These are phyloP conservation scores for Thyatira batis DNA, from an alignment of 2,888 invertebrate genomes.

Conservation along the genomic window DNA sequence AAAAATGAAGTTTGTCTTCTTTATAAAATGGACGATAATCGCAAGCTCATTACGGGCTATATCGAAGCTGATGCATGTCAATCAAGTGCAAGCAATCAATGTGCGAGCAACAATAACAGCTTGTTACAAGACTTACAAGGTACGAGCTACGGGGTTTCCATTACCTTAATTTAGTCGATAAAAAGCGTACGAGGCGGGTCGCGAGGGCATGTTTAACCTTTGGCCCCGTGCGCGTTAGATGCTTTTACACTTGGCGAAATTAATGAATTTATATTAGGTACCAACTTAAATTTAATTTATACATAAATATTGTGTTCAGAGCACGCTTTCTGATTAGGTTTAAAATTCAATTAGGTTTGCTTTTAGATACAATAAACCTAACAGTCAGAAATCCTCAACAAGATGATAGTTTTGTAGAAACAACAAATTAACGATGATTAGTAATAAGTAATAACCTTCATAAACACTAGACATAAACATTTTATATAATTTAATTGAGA, in stretches of 20 bases:
- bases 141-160: conserved; percentile 53
- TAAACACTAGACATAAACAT: no score
- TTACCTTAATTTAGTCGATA: conserved; percentile 68
- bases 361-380: not conserved
- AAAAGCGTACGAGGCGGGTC: conserved; percentile 54
- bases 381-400: not conserved
- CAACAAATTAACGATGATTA: no score
- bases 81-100: conserved; percentile 66
- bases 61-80: conserved; percentile 68
- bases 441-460: no score
- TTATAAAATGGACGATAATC: conserved; percentile 58
- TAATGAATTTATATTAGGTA: not conserved
- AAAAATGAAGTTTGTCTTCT: conserved; percentile 51
- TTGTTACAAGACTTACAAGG: conserved; percentile 55
- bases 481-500: no score
- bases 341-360: not conserved
- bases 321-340: no score
- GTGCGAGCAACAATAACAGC: conserved; percentile 60
- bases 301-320: no score
- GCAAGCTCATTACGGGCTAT: conserved; percentile 63
- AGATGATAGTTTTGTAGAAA: not conserved
- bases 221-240: conserved; percentile 34
- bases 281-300: no score
- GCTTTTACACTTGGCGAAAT: conserved; percentile 2
- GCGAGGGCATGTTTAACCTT: conserved; percentile 64